phyloP scores from a whole-genome alignment of 2,888 invertebrate species.

The Tineola bisselliella region DNA sequence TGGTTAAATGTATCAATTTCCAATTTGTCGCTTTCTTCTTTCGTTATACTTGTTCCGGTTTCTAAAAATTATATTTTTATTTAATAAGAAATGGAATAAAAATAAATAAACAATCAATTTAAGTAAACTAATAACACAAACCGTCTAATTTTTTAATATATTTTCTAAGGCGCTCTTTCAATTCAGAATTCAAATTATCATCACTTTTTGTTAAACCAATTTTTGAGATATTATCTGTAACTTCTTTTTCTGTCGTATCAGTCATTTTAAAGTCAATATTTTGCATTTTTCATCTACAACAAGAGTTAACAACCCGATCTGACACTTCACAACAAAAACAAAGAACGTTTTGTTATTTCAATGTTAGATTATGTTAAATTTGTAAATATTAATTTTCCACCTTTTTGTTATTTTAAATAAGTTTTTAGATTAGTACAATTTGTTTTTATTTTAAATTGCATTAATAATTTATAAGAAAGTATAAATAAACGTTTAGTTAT shows the following conservation, averaged over 20 bases:
- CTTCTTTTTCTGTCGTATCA: constrained; percentile 24
- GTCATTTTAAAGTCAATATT: background rate
- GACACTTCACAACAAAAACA: background rate
- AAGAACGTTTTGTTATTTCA: no score
- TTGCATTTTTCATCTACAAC: background rate
- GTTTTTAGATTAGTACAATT: no score
- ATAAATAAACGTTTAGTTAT: no score
- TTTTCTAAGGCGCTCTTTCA: constrained; percentile 58
- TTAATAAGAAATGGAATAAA: background rate
- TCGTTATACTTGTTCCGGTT: constrained; percentile 44
- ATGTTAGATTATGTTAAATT: no score
- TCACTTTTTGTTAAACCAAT: constrained; percentile 28
- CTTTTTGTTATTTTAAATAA: no score
- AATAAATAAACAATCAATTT: background rate
- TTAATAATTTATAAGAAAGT: no score
- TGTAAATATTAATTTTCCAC: no score
- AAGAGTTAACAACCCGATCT: background rate
- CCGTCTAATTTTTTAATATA: constrained; percentile 63
- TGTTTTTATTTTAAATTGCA: no score
- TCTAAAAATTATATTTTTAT: constrained; percentile 26
- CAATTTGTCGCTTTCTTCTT: constrained; percentile 50
- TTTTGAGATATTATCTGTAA: constrained; percentile 28
- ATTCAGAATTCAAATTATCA: constrained; percentile 22
- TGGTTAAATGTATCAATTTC: constrained; percentile 67
- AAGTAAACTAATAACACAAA: constrained; percentile 30